Evolutionary conservation across 1,140 invertebrate species (phyloP), one percentile per base, ranked within the genome.

Genomic region (Radopholus similis): DNA sequence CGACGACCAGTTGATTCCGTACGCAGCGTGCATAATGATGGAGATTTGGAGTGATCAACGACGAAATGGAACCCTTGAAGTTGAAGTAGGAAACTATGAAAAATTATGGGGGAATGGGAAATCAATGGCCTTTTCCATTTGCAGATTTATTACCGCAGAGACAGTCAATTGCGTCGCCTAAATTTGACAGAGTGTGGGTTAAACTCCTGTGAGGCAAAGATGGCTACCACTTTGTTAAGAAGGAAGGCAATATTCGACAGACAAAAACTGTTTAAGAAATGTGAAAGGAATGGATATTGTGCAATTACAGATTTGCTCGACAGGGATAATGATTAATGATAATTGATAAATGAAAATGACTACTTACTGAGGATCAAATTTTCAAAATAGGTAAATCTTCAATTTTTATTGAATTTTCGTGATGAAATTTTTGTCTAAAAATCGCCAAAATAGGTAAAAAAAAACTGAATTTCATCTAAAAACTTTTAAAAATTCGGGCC

Each of bases 1-100:
- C 15, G n/a, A 47, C 30, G 58, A 49, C 30, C 38, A 62, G 44
- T 38, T 62, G 18, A 40, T 62, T 23, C 58, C 58, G 9, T 62
- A 62, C 18, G 35, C 58, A 5, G 47, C 40, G 21, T 32, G 40
- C 28, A 40, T 62, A 28, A 47, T 42, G 42, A 62, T 62, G 58
- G 58, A 62, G 18, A 26, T 62, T 11, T 62, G n/a, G n/a, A n/a
- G n/a, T n/a, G n/a, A n/a, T n/a, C n/a, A n/a, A 32, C 30, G 44
- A 62, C 6, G 30, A 35, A n/a, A 60, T 34, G 2, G n/a, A 28
- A 4, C 32, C 23, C 2, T 23, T 28, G 38, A 8, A 62, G 13
- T 47, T 62, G 28, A 40, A 62, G 26, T 35, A 35, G 23, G 30
- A 23, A 47, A 47, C 5, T 47, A 47, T 8, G 23, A 47, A 47